Evolutionary conservation across 1,140 invertebrate genomes (phyloP).

Genomic region (Acromyrmex charruanus): DNA sequence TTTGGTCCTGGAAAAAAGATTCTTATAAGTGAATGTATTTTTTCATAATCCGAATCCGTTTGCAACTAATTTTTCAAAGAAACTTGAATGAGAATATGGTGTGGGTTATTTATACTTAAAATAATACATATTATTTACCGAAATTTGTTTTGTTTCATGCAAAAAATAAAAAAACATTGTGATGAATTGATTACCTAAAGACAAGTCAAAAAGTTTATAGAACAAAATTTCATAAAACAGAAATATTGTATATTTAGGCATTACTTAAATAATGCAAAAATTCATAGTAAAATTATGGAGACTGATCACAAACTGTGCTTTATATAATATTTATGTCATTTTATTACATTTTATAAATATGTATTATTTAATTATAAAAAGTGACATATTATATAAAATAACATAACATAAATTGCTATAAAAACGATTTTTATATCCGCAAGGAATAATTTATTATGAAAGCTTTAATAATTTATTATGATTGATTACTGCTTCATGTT

Average conservation of each 20-base stretch:
- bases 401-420: background rate
- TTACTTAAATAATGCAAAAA: background rate
- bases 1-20: constrained; percentile 1
- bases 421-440: background rate
- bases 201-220: background rate
- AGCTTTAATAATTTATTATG: background rate
- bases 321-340: background rate
- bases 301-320: background rate
- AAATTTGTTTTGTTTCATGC: background rate
- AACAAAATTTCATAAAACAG: background rate
- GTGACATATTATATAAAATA: no score
- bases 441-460: background rate
- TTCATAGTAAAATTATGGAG: background rate
- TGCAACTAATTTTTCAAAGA: background rate
- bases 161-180: background rate
- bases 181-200: background rate
- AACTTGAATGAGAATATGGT: background rate
- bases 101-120: background rate
- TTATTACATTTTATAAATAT: background rate
- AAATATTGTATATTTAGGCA: no score
- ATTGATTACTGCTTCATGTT: background rate
- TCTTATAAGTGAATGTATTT: background rate
- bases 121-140: background rate
- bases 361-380: background rate
- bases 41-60: background rate